Evolutionary conservation across 2,113 vertebrate species (phyloP).

Genomic region (Anser brachyrhynchus): DNA sequence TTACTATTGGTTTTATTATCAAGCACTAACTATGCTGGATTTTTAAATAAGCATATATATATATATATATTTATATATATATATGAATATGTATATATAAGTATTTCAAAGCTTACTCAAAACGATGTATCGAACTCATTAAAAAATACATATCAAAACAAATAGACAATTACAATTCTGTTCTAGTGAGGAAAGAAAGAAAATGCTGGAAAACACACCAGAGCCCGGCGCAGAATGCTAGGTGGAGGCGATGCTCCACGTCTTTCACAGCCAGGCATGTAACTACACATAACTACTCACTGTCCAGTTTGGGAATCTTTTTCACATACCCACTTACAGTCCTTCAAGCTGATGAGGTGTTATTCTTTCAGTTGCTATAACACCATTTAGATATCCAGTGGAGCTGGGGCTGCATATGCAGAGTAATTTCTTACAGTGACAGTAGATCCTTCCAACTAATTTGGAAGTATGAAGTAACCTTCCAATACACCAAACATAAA

Average conservation of each 20-base stretch:
- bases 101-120: not conserved
- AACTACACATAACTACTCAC: fast-evolving
- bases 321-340: not conserved
- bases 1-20: not conserved
- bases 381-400: not conserved
- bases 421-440: not conserved
- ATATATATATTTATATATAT: too few relatives aligned
- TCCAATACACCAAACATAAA: not conserved
- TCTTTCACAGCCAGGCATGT: not conserved
- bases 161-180: not conserved
- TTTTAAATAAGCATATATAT: not conserved
- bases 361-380: not conserved
- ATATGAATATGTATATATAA: too few relatives aligned
- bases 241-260: not conserved
- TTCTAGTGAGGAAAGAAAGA: not conserved
- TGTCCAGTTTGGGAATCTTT: not conserved
- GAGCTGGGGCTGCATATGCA: not conserved
- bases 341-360: not conserved
- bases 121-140: not conserved
- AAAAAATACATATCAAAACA: not conserved
- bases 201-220: not conserved
- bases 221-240: too few relatives aligned
- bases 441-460: not conserved
- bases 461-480: not conserved
- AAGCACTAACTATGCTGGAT: not conserved